Evolutionary conservation across 2,113 vertebrate genomes (phyloP).

Genomic region (Cynoglossus semilaevis): DNA sequence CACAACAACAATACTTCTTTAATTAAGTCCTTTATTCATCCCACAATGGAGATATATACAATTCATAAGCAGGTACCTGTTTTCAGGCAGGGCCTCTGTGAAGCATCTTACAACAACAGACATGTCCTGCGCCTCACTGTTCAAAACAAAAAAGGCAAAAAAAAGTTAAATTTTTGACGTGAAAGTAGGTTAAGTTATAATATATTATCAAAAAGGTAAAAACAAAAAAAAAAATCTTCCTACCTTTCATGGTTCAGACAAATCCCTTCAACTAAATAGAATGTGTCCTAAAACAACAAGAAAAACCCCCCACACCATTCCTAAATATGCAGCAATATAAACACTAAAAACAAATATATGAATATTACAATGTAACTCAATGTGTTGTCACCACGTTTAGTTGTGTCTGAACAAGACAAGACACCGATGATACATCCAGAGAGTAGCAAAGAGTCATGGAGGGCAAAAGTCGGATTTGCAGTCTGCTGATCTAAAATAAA

Average conservation of each 20-base stretch:
- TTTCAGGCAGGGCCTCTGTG: conserved; percentile 95
- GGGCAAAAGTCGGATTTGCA: conserved; percentile 85
- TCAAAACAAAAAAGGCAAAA: no score
- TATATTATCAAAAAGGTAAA: neutral
- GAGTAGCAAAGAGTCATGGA: conserved; percentile 85
- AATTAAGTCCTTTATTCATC: no score
- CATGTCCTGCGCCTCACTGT: conserved; percentile 69
- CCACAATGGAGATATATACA: neutral
- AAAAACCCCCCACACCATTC: neutral
- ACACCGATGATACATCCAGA: conserved; percentile 83
- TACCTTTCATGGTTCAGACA: conserved; percentile 79
- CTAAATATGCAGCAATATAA: conserved; percentile 1
- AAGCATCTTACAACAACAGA: conserved; percentile 86
- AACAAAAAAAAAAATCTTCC: conserved; percentile 23
- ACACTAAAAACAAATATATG: neutral
- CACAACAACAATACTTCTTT: no score
- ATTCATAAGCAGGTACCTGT: conserved; percentile 75
- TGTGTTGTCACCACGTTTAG: conserved; percentile 80
- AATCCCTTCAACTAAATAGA: conserved; percentile 90
- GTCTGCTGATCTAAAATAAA: conserved; percentile 77
- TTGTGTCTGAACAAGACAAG: conserved; percentile 84
- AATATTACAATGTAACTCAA: neutral
- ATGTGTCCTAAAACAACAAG: conserved; percentile 81
- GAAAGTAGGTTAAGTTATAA: no score
- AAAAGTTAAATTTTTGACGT: no score